These are phyloP conservation scores for Epizoanthus ramosus DNA, from an alignment of 92 coral and sea anemone genomes.

Conservation along the genomic window DNA sequence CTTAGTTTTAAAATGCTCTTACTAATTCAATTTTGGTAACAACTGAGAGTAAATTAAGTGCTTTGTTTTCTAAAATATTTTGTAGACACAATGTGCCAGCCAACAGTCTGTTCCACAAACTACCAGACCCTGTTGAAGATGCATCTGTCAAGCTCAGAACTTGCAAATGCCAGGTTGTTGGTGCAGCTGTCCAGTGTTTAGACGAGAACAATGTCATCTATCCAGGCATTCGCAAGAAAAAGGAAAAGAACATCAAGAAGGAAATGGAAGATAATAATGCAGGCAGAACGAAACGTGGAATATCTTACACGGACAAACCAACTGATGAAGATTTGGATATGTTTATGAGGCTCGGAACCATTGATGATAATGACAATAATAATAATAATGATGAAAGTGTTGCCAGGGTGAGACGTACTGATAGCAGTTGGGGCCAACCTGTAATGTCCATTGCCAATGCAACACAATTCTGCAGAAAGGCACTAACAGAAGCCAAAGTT, in stretches of 20 bases:
- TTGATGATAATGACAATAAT: not conserved
- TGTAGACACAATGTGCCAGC: slow-evolving; percentile 12
- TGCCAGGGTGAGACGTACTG: slow-evolving; percentile 4
- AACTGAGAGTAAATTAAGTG: not conserved
- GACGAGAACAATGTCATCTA: slow-evolving; percentile 4
- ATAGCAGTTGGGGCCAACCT: slow-evolving; percentile 6
- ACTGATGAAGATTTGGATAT: slow-evolving; percentile 14
- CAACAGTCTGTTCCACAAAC: slow-evolving; percentile 8
- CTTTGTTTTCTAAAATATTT: not conserved
- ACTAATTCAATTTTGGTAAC: too few relatives aligned
- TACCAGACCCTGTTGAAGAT: slow-evolving; percentile 21
- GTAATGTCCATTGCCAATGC: slow-evolving; percentile 60
- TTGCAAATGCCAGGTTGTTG: slow-evolving; percentile 22
- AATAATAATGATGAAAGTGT: not conserved
- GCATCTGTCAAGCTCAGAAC: slow-evolving; percentile 13
- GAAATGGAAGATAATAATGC: not conserved
- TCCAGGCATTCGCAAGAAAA: slow-evolving; percentile 7
- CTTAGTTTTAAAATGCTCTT: too few relatives aligned
- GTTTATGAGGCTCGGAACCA: not conserved
- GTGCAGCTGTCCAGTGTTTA: slow-evolving; percentile 22
- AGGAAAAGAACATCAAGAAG: slow-evolving; percentile 8
- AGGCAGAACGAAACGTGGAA: not conserved
- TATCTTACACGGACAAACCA: slow-evolving; percentile 13
- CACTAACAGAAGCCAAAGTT: slow-evolving; percentile 53
- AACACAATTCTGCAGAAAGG: slow-evolving; percentile 54